Evolutionary conservation across 2,113 vertebrate genomes (phyloP), one percentile per base, ranked within the genome.

Genomic region (Brachyhypopomus gauderio): DNA sequence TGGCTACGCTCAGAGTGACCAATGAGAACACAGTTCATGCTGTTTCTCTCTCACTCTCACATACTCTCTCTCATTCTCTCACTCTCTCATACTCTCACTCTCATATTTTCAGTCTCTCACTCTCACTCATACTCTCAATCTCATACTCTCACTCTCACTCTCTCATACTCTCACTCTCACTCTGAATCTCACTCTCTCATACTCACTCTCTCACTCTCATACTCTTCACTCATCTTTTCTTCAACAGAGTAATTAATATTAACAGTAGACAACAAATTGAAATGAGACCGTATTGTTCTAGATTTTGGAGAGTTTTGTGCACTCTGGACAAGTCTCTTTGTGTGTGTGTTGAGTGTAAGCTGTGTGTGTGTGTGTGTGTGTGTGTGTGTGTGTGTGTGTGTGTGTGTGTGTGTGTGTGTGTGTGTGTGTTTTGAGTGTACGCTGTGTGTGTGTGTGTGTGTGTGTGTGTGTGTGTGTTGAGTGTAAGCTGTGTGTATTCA

Each of bases 401-500:
- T 59, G 38, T 71, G 55, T 9, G 36, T 77, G 64, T 73, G 17
- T 5, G 12, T 14, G 55, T 73, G 19, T 67, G 25, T n/a, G 62
- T 6, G 45, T 45, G 41, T 48, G 19, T 67, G 5, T 27, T 30
- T 78, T 59, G 30, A 30, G 30, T 30, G 30, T 30, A 30, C 30
- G 30, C 30, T 30, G 30, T 30, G 30, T 30, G 30, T 1, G n/a
- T n/a, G n/a, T n/a, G n/a, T n/a, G n/a, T n/a, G n/a, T n/a, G n/a
- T n/a, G n/a, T n/a, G n/a, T 5, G 45, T 41, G 41, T 48, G 19
- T 67, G 25, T n/a, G 62, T 34, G 22, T 71, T 59, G 38, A 79
- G 55, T 9, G 36, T 77, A 73, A 55, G 55, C 71, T 73, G 17
- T 5, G 12, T 14, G 55, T 73, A 45, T 82, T 75, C 30, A 22